Base-by-base conservation (phyloP, 2,113 vertebrate genomes). In the Oceanites oceanicus region DNA sequence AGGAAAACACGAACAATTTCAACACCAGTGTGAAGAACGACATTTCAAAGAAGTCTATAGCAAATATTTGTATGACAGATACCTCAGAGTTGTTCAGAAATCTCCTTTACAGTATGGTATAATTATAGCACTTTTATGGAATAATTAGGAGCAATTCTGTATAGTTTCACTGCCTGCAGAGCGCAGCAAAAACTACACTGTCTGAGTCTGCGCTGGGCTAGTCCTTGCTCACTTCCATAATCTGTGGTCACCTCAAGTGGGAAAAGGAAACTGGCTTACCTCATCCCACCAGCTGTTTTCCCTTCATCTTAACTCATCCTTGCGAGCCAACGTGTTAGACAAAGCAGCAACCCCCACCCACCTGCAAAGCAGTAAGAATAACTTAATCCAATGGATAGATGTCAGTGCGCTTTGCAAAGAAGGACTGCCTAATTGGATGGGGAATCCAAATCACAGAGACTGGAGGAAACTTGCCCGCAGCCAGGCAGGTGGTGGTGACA, bases 151-250 rank as follows among this genome's bases (percentile, higher is more conserved):
- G 67, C 30, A 67, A 87, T 71, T 96, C 50, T 42, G 30, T 49
- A 76, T 36, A 70, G 87, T 92, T 96, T 76, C 44, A 32, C 84
- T 92, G 83, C 92, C 95, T 94, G 84, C 79, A 95, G 95, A 95
- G 94, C 59, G 83, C 92, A 96, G 92, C 92, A 96, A 92, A 96
- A 89, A 0, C 84, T 91, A 89, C 27, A 26, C 74, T 87, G 80
- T 91, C 86, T 85, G 80, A 75, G 58, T 75, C 22, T 0, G 13
- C 71, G 29, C n/a, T 85, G 77, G 71, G 70, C 32, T 88, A 29
- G 23, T 73, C 66, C 58, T 89, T 76, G 71, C 66, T 94, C 45
- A 8, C 66, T 66, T 68, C 45, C 50, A 40, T 47, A 55, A 50
- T 30, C 62, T 32, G n/a, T 62, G 74, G 71, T 92, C 70, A 90